phyloP scores from a whole-genome alignment of 2,888 invertebrate species.

The Drosophila falleni region DNA sequence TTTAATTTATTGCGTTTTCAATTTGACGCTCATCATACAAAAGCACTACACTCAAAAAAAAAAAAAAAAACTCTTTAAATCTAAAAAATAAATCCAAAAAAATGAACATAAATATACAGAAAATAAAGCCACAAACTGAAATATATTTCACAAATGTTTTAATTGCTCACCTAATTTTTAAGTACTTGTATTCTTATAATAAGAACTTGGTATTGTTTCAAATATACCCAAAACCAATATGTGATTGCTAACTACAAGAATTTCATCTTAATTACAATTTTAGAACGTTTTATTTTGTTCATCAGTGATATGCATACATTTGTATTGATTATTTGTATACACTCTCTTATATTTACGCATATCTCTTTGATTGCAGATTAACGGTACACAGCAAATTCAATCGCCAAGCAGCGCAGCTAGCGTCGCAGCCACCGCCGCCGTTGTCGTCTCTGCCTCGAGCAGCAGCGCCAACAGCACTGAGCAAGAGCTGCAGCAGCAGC shows the following conservation, averaged over 20 bases:
- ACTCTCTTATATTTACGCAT: constrained; percentile 4
- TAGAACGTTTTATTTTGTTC: too few species aligned
- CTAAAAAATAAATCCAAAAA: too few species aligned
- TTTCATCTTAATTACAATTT: too few species aligned
- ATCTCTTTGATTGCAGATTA: constrained; percentile 55
- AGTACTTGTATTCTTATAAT: too few species aligned
- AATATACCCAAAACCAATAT: too few species aligned
- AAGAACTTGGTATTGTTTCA: too few species aligned
- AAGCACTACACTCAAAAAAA: too few species aligned
- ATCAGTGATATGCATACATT: constrained; percentile 1
- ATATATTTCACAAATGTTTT: too few species aligned
- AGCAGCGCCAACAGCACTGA: constrained; percentile 50
- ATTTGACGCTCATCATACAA: constrained; percentile 20
- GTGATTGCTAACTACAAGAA: too few species aligned
- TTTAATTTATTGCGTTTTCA: constrained; percentile 65
- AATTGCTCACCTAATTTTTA: too few species aligned
- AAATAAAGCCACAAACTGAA: too few species aligned
- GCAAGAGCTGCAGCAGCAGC: constrained; percentile 61
- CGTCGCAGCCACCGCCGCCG: constrained; percentile 63
- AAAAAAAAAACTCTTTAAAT: not conserved
- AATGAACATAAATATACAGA: too few species aligned
- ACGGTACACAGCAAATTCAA: constrained; percentile 73
- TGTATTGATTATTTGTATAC: constrained; percentile 25
- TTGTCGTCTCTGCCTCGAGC: constrained; percentile 69
- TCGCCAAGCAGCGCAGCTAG: constrained; percentile 64